phyloP scores from a whole-genome alignment of 2,113 vertebrate genomes.

The Misgurnus mizolepis region DNA sequence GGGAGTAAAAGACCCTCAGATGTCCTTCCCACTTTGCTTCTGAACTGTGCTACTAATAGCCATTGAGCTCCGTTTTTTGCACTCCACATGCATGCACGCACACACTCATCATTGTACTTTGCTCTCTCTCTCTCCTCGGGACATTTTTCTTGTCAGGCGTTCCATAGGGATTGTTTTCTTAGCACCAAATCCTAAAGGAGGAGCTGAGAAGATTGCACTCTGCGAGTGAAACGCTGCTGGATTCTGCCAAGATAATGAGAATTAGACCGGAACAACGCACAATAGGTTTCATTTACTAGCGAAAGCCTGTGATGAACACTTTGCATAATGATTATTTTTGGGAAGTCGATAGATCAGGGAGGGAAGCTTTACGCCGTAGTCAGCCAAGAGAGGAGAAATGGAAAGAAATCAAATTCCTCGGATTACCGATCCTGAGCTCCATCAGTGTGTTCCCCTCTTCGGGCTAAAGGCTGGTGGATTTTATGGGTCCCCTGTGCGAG shows the following conservation, averaged over 20 bases:
- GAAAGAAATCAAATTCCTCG: not conserved
- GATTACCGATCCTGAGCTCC: slow-evolving; percentile 27
- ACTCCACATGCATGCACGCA: slow-evolving; percentile 17
- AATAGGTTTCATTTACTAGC: slow-evolving; percentile 17
- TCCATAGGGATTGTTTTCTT: slow-evolving; percentile 52
- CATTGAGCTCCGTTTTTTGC: slow-evolving; percentile 5
- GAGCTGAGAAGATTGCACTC: slow-evolving; percentile 26
- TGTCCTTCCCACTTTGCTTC: slow-evolving; percentile 47
- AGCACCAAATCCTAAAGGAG: slow-evolving; percentile 47
- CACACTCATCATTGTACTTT: slow-evolving; percentile 30
- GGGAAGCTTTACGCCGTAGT: not conserved
- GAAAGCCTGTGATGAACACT: not conserved
- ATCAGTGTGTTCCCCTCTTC: slow-evolving; percentile 35
- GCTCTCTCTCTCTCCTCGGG: slow-evolving; percentile 46
- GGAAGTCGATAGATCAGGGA: not conserved
- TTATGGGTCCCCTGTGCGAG: slow-evolving; percentile 48
- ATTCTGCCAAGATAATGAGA: slow-evolving; percentile 6
- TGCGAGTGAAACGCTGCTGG: slow-evolving; percentile 18
- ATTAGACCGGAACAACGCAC: slow-evolving; percentile 10
- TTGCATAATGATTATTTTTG: not conserved
- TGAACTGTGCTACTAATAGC: slow-evolving; percentile 37
- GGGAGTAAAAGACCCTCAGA: slow-evolving; percentile 47
- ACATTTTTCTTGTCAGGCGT: slow-evolving; percentile 49
- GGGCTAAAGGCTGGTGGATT: slow-evolving; percentile 35
- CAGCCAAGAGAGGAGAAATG: not conserved